A percentile compares a stretch with the other conserved stretches of the same genome.
Conservation (phyloP, 2,113 vertebrate species). For the Ptilorrhoa leucosticta region DNA sequence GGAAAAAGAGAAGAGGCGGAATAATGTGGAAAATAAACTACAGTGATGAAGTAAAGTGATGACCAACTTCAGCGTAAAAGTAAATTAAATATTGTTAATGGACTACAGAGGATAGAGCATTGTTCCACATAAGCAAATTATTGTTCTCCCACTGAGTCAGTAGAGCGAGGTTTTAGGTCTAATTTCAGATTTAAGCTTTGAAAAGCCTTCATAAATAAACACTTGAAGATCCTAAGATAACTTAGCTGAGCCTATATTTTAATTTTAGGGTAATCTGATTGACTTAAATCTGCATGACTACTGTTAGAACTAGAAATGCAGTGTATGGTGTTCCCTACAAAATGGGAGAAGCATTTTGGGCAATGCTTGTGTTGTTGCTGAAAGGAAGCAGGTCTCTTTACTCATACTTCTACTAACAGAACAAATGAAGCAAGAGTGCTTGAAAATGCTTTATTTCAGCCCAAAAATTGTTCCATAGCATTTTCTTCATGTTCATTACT, state of each 20-base stretch:
- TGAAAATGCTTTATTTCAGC: background rate
- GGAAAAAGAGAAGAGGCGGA: background rate
- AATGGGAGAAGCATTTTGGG: background rate
- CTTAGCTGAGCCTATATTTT: background rate
- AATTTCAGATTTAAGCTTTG: background rate
- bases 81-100: background rate
- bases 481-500: background rate
- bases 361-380: background rate
- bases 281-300: background rate
- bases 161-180: background rate
- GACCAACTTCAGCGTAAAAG: background rate
- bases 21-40: background rate
- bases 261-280: background rate
- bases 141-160: background rate
- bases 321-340: background rate
- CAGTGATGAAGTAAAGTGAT: background rate
- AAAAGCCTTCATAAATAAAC: background rate
- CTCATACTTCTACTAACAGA: background rate
- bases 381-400: background rate
- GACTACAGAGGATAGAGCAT: background rate
- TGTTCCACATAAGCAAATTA: background rate
- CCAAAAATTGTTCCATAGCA: background rate
- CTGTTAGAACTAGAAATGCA: background rate
- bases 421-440: background rate
- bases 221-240: background rate